phyloP scores from a whole-genome alignment of 2,797 vertebrate species.

The Sebastolobus altivelis region DNA sequence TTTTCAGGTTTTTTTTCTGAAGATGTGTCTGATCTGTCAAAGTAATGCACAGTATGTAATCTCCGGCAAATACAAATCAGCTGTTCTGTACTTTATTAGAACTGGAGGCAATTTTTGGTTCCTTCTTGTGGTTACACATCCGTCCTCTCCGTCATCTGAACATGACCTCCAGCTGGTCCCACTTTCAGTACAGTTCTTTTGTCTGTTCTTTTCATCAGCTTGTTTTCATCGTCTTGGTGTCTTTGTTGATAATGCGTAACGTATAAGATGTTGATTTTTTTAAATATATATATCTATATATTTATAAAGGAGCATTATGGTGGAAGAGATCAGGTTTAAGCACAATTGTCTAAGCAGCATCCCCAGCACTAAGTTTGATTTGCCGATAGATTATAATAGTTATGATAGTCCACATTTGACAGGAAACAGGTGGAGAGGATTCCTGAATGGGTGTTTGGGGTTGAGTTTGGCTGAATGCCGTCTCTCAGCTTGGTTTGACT shows the following conservation, averaged over 20 bases:
- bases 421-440: constrained; percentile 32
- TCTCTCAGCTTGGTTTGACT: constrained; percentile 29
- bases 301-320: constrained; percentile 31
- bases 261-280: constrained; percentile 40
- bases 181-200: constrained; percentile 7
- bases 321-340: constrained; percentile 17
- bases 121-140: background rate
- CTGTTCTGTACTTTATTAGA: constrained; percentile 8
- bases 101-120: background rate
- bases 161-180: background rate
- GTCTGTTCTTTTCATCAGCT: constrained; percentile 39
- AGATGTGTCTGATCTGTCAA: constrained; percentile 9
- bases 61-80: constrained; percentile 15
- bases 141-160: constrained; percentile 19
- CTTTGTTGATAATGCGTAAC: constrained; percentile 55
- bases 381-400: background rate
- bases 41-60: background rate
- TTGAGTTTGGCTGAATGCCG: constrained; percentile 16
- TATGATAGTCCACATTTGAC: constrained; percentile 22
- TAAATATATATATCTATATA: background rate
- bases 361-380: background rate
- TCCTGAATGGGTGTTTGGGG: constrained; percentile 45
- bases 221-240: constrained; percentile 30
- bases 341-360: background rate
- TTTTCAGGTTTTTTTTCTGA: background rate